Base-by-base conservation (phyloP, 2,113 vertebrate species). In the Scomber colias region DNA sequence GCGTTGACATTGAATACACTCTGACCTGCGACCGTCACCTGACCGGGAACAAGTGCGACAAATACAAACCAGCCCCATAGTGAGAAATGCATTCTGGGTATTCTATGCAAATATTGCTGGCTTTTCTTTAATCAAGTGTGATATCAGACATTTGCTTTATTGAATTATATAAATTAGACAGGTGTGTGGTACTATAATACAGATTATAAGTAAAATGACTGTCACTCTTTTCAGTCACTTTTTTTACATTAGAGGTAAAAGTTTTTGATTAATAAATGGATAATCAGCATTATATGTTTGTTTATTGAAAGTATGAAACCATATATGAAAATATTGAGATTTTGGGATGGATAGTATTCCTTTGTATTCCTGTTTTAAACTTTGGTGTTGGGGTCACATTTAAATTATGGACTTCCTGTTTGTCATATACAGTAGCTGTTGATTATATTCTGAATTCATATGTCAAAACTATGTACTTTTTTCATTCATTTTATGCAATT, bases 1-100 rank as follows among this genome's bases (percentile, higher is more conserved):
- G 15, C 3, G 2, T 87, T 1, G 6, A 54, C 16, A 46, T 76
- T 50, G 1, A 5, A 14, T 74, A 68, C 49, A 48, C 21, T 13
- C 68, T 84, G 8, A 74, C 50, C 59, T 84, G 70, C 3, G 45
- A 55, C 27, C 27, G 30, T 3, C 27, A 77, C 27, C 73, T 85
- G 67, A 83, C 72, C 5, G 81, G 81, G 17, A 0, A 35, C 6
- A 56, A 11, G 21, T 87, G 85, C 49, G 1, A 68, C 8, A 0
- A 61, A 13, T 84, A 81, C 72, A 69, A 65, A 15, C 75, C 78
- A 15, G 30, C n/a, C n/a, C 45, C 59, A 17, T 14, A 31, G 0
- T 66, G 66, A 45, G 19, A 17, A 11, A 60, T n/a, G 1, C n/a
- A 40, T 35, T 55, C 51, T 45, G 51, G 30, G 45, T 57, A n/a